Evolutionary conservation across 2,797 vertebrate genomes (phyloP).

Genomic region (Pogonophryne albipinna): DNA sequence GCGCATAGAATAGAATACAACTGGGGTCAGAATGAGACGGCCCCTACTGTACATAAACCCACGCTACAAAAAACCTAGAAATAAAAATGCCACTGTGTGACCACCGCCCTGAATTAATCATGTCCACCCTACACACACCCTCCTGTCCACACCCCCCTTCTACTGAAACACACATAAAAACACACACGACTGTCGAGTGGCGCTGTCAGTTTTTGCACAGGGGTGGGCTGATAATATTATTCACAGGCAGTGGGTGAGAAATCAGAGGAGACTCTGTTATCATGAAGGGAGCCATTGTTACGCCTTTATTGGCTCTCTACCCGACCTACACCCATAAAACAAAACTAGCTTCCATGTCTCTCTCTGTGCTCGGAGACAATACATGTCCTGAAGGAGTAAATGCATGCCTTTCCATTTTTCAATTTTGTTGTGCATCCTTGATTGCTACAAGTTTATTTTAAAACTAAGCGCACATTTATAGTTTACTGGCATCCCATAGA

Average conservation of each 20-base stretch:
- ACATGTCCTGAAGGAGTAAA: not conserved
- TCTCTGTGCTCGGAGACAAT: conserved; percentile 26
- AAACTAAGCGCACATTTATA: not conserved
- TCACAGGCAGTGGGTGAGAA: conserved; percentile 75
- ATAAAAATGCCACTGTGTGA: conserved; percentile 23
- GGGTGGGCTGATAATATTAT: conserved; percentile 81
- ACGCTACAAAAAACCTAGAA: conserved; percentile 4
- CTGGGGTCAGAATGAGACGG: conserved; percentile 28
- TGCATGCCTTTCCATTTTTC: not conserved
- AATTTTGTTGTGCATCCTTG: not conserved
- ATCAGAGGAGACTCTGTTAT: conserved; percentile 82
- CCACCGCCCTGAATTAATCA: conserved; percentile 14
- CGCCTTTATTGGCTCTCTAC: conserved; percentile 43
- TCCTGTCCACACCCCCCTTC: conserved; percentile 15
- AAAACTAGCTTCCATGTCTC: conserved; percentile 62
- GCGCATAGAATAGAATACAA: conserved; percentile 26
- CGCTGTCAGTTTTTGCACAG: conserved; percentile 48
- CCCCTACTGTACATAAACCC: conserved; percentile 53
- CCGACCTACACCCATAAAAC: conserved; percentile 66
- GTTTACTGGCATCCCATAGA: not conserved
- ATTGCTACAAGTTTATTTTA: not conserved
- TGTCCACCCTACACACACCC: not conserved
- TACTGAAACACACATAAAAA: conserved; percentile 26
- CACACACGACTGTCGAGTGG: conserved; percentile 32
- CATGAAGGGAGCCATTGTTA: conserved; percentile 83